These are phyloP conservation scores for Etheostoma spectabile DNA, from an alignment of 2,113 vertebrate genomes.

Conservation along the genomic window DNA sequence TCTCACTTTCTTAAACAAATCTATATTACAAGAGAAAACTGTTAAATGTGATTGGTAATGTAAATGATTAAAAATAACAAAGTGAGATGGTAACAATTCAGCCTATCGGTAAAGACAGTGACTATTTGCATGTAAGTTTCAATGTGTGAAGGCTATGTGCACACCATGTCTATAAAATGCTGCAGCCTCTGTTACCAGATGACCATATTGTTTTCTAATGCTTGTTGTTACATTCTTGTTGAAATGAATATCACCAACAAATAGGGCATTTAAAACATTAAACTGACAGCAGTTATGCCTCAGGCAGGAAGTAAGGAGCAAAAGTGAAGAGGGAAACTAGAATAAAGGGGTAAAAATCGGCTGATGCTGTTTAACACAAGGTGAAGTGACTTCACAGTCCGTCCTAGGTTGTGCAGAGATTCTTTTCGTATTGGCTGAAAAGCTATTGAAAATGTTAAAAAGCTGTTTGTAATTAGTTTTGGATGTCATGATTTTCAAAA, in stretches of 20 bases:
- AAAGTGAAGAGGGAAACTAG: not conserved
- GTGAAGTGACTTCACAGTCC: slow-evolving; percentile 2
- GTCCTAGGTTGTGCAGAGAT: not conserved
- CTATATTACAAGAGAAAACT: not conserved
- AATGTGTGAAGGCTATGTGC: not conserved
- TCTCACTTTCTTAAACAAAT: not conserved
- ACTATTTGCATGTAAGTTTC: not conserved
- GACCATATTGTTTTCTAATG: not conserved
- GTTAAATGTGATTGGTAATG: not conserved
- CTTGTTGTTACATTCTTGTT: not conserved
- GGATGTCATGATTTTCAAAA: not conserved
- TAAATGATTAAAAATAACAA: not conserved
- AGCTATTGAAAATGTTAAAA: not conserved
- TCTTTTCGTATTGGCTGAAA: not conserved
- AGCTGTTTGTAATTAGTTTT: not conserved
- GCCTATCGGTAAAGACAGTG: no score
- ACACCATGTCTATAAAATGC: not conserved
- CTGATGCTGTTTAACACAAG: slow-evolving; percentile 3
- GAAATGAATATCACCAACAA: slow-evolving; percentile 15
- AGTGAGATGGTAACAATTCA: not conserved
- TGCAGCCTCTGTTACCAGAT: not conserved
- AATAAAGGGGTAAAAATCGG: slow-evolving; percentile 10
- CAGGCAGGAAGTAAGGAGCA: not conserved
- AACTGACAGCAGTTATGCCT: slow-evolving; percentile 16
- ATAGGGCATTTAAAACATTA: slow-evolving; percentile 7